These are phyloP conservation scores for Chroicocephalus ridibundus DNA, from an alignment of 2,113 vertebrate species.

Conservation along the genomic window DNA sequence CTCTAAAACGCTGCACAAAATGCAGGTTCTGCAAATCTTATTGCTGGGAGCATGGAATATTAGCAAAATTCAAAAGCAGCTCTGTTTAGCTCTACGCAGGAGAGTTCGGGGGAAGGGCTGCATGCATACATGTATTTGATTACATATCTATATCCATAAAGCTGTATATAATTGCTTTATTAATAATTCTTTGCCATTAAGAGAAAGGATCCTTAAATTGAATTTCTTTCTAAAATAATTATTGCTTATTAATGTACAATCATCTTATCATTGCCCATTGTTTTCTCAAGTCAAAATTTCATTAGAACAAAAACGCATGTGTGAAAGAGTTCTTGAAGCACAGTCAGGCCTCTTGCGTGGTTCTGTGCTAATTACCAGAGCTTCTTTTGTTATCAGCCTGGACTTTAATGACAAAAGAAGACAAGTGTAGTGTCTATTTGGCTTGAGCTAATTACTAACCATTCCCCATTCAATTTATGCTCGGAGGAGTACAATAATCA, in stretches of 20 bases:
- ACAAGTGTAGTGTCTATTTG: constrained; percentile 54
- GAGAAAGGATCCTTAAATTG: constrained; percentile 1
- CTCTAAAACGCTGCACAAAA: not conserved
- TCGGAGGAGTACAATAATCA: constrained; percentile 39
- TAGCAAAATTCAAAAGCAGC: not conserved
- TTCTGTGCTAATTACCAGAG: constrained; percentile 52
- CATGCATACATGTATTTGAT: not conserved
- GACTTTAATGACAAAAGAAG: constrained; percentile 60
- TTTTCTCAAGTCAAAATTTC: constrained; percentile 47
- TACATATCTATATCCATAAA: not conserved
- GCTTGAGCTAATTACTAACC: constrained; percentile 59
- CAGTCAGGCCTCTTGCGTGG: not conserved
- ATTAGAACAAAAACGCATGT: not conserved
- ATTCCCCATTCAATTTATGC: constrained; percentile 32
- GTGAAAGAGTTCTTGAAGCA: not conserved
- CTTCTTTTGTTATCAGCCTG: constrained; percentile 33
- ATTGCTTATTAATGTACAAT: constrained; percentile 24
- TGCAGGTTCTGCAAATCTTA: not conserved
- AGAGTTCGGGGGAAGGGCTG: not conserved
- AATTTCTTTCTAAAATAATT: constrained; percentile 40
- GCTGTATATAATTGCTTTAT: not conserved
- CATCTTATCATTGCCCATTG: constrained; percentile 11
- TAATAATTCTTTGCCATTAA: constrained; percentile 38
- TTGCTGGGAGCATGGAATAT: not conserved
- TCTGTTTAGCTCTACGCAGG: not conserved